A percentile compares a stretch with the other conserved stretches of the same genome.
Conservation (phyloP, 2,113 vertebrate genomes). For the Caranx ignobilis region DNA sequence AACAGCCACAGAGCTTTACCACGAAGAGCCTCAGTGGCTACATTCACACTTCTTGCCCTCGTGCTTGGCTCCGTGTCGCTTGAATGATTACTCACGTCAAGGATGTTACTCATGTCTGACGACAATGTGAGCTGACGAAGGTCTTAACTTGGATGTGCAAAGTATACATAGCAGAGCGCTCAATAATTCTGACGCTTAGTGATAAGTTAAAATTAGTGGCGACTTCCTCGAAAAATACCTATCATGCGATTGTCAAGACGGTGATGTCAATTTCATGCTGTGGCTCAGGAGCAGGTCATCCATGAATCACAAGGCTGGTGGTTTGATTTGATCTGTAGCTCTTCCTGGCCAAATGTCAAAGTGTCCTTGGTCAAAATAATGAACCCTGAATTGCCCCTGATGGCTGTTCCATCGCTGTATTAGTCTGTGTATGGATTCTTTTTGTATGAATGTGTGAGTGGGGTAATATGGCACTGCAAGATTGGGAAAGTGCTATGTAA, state of each 20-base stretch:
- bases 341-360: too few species aligned
- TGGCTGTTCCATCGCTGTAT: too few species aligned
- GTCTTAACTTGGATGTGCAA: not conserved
- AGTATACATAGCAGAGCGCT: not conserved
- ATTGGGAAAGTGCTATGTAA: too few species aligned
- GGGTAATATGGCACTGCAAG: too few species aligned
- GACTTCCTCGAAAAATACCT: not conserved
- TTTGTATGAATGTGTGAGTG: too few species aligned
- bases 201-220: not conserved
- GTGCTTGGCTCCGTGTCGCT: not conserved
- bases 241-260: not conserved
- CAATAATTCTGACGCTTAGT: not conserved
- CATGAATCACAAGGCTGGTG: too few species aligned
- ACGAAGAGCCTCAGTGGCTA: constrained; percentile 15
- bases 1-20: constrained; percentile 36
- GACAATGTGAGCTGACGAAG: not conserved
- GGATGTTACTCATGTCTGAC: not conserved
- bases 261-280: too few species aligned
- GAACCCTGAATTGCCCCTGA: too few species aligned
- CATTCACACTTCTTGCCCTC: constrained; percentile 9
- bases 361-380: too few species aligned
- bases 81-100: not conserved
- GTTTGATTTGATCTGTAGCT: too few species aligned
- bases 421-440: too few species aligned
- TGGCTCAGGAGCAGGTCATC: too few species aligned